Evolutionary conservation across 2,113 vertebrate species (phyloP), one percentile per base, ranked within the genome.

Genomic region (Nycticryphes semicollaris): DNA sequence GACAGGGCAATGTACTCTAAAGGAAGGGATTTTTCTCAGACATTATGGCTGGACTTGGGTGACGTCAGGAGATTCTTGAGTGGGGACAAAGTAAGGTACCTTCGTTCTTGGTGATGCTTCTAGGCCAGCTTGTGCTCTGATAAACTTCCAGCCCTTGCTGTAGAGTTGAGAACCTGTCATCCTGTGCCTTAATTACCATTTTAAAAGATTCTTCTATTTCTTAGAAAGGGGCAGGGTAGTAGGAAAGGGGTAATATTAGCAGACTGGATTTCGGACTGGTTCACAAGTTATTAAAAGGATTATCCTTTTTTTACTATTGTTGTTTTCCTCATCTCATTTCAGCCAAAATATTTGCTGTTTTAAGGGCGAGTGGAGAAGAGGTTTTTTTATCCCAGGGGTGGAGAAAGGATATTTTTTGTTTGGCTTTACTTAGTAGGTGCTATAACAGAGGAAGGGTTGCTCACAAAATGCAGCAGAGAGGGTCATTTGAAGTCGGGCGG

Each of bases 21-120:
- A 76, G 22, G 21, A 59, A 45, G 47, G 15, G 7, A 3, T 73
- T 91, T 91, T 76, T 84, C 35, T 76, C 20, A 9, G 37, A 12
- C 6, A 1, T 69, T 64, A n/a, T 0, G 4, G 28, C 66, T 85
- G 28, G 30, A 13, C 33, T 80, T 79, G 0, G 2, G 22, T 77
- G 11, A 4, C 5, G 10, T 48, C 30, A 20, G 72, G 84, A 64
- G 57, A n/a, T 30, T 62, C 35, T 86, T 0, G 0, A 68, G 43
- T 35, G 12, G 41, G 64, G 33, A 18, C 16, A 21, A 21, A 60
- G 62, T 51, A n/a, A 54, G 20, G 10, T 80, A 18, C 70, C 14
- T 64, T 73, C 7, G 0, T 60, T 68, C 39, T 59, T 39, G 66
- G 37, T 54, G 39, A 19, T 62, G 45, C 13, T 87, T 87, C 51